A percentile compares a stretch with the other conserved stretches of the same genome.
These are phyloP conservation scores for Rhea americana DNA, from an alignment of 2,113 vertebrate species.

Conservation along the genomic window DNA sequence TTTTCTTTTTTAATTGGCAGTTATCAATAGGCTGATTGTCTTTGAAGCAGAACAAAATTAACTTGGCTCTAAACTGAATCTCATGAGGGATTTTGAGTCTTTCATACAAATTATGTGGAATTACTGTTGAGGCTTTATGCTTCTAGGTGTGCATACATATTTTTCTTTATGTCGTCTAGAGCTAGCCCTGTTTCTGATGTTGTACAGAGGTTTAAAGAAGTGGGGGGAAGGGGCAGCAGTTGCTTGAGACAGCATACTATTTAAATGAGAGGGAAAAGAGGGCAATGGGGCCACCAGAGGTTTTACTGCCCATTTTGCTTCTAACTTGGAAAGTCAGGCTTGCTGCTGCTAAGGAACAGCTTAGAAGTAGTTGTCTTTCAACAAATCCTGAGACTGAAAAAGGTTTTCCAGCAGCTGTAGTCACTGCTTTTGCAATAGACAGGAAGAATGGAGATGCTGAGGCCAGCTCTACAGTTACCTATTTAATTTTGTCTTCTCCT, in stretches of 20 bases:
- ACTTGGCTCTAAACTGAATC: not conserved
- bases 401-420: not conserved
- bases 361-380: not conserved
- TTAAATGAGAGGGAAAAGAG: not conserved
- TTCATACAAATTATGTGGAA: not conserved
- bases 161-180: not conserved
- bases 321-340: not conserved
- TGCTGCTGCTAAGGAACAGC: not conserved
- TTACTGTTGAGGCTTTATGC: not conserved
- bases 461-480: not conserved
- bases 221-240: not conserved
- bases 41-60: not conserved
- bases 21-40: not conserved
- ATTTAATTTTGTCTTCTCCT: not conserved
- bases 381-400: not conserved
- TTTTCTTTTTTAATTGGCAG: not conserved
- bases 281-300: not conserved
- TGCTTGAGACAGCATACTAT: not conserved
- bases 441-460: not conserved
- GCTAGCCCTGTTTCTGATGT: not conserved
- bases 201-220: not conserved
- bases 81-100: not conserved
- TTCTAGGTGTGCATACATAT: not conserved
- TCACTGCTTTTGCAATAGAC: not conserved
- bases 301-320: not conserved